These are phyloP conservation scores for Netelia fuscicornis DNA, from an alignment of 2,888 invertebrate species.

Conservation along the genomic window DNA sequence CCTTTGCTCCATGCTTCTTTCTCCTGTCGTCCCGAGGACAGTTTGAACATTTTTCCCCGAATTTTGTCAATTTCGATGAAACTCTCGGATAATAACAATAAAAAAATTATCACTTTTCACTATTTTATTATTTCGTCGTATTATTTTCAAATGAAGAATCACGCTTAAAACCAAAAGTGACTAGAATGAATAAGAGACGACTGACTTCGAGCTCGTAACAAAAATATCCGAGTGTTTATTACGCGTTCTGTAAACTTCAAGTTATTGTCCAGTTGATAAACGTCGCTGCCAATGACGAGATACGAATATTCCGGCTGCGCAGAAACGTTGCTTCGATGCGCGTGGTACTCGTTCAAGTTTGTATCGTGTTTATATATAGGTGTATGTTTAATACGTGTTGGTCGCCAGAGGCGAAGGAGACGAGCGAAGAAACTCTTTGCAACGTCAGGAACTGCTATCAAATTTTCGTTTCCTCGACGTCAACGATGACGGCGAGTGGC, in stretches of 20 bases:
- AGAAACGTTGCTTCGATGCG: constrained; percentile 11
- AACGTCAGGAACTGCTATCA: constrained; percentile 55
- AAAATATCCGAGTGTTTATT: constrained; percentile 11
- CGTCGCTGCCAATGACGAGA: neutral
- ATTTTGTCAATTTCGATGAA: neutral
- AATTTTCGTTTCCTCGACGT: constrained; percentile 49
- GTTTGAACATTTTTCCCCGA: constrained; percentile 79
- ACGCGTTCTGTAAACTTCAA: neutral
- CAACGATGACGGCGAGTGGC: constrained; percentile 42
- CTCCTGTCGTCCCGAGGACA: constrained; percentile 79
- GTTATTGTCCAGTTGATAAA: constrained; percentile 29
- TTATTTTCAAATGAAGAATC: neutral
- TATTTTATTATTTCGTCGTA: neutral
- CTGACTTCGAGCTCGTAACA: neutral
- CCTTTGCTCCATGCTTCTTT: constrained; percentile 82
- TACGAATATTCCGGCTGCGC: constrained; percentile 23
- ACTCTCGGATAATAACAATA: constrained; percentile 1
- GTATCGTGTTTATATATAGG: neutral
- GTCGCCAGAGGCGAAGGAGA: constrained; percentile 16
- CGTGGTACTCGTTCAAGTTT: constrained; percentile 25
- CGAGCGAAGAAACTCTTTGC: constrained; percentile 35
- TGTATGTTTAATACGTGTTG: constrained; percentile 7
- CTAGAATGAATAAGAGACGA: neutral
- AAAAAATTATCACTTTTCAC: neutral
- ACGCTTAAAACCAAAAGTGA: neutral